Evolutionary conservation across 2,888 invertebrate species (phyloP).

Genomic region (Hypsopygia costalis): DNA sequence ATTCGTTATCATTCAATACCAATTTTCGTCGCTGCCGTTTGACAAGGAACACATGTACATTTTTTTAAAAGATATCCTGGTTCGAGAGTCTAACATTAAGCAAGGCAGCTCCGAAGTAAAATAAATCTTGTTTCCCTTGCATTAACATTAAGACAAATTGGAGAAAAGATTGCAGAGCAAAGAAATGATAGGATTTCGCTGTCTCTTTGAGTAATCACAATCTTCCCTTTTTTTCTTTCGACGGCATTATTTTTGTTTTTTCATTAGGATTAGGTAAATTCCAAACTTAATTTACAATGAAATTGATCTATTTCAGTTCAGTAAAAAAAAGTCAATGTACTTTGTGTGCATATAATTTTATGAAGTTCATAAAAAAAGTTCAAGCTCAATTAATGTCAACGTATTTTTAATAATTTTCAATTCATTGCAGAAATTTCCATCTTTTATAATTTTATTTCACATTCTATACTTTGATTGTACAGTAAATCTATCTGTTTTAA

Average conservation of each 20-base stretch:
- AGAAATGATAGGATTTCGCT: slow-evolving; percentile 51
- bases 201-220: slow-evolving; percentile 65
- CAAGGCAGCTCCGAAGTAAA: slow-evolving; percentile 19
- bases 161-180: slow-evolving; percentile 49
- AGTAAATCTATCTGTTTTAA: too few species aligned
- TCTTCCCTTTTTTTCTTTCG: slow-evolving; percentile 35
- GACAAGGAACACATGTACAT: slow-evolving; percentile 16
- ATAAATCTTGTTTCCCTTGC: slow-evolving; percentile 34
- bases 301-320: background rate
- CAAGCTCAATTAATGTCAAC: too few species aligned
- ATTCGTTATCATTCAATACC: background rate
- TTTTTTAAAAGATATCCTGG: slow-evolving; percentile 18
- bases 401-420: too few species aligned
- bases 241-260: slow-evolving; percentile 48
- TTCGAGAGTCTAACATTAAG: slow-evolving; percentile 1
- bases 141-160: slow-evolving; percentile 51
- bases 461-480: too few species aligned
- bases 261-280: slow-evolving; percentile 41
- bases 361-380: too few species aligned
- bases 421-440: too few species aligned
- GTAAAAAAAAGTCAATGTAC: too few species aligned
- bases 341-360: too few species aligned
- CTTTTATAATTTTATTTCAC: too few species aligned
- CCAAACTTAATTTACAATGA: slow-evolving; percentile 2
- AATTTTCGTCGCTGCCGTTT: background rate